Base-by-base conservation (phyloP, 2,797 vertebrate species). In the Muraenolepis orangiensis region DNA sequence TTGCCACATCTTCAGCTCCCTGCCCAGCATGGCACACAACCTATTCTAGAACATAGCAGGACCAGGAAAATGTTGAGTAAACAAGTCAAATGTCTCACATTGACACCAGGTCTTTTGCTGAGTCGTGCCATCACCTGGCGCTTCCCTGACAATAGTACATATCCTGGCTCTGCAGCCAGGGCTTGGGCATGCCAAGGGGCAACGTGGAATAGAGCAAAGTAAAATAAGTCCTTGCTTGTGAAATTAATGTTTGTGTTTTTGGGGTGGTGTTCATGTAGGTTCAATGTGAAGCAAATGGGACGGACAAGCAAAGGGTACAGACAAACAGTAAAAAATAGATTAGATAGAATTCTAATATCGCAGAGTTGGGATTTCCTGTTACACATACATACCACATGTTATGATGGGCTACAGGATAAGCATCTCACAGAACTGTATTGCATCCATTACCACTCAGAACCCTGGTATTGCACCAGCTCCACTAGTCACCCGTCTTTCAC, bases 61-160 rank as follows among this genome's bases (percentile, higher is more conserved):
- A n/a, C n/a, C n/a, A n/a, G n/a, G n/a, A n/a, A n/a, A 74, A 85
- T 82, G 78, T 81, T 80, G 85, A 82, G 80, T 85, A 90, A 91
- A 92, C 87, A 92, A 87, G 82, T 88, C 70, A 73, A 90, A 89
- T 90, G 83, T 76, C 77, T 89, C 91, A 85, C 82, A 92, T 93
- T 92, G 93, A 85, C 80, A 85, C 79, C 78, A 80, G 83, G 82
- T 76, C 83, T 61, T 61, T 11, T 61, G n/a, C 57, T 57, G n/a
- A 57, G n/a, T 57, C 51, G 7, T 57, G 51, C 51, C 51, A 57
- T 57, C 51, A 57, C 42, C n/a, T 10, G n/a, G 51, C 16, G 2
- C 16, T 51, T 51, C 20, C 51, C 51, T 61, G 23, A 26, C 20
- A 4, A 38, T 12, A 38, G 36, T 38, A 38, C 4, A 38, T 38